phyloP scores from a whole-genome alignment of 2,113 vertebrate species.

The Epinephelus moara region DNA sequence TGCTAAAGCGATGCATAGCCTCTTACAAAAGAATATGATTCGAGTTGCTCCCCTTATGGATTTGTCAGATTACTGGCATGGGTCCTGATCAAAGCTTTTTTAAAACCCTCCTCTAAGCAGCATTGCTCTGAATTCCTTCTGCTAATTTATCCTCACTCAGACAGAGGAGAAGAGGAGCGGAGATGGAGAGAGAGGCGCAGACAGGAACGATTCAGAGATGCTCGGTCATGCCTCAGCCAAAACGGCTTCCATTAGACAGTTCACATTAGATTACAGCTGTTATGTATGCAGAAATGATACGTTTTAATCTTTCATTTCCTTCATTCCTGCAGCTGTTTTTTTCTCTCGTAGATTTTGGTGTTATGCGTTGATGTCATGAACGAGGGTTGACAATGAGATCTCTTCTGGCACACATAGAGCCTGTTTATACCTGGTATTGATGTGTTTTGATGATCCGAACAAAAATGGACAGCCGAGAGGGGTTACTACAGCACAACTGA shows the following conservation, averaged over 20 bases:
- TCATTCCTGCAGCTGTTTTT: neutral
- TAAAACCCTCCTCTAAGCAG: conserved; percentile 60
- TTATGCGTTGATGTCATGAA: conserved; percentile 6
- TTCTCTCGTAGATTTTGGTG: neutral
- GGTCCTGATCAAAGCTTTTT: conserved; percentile 75
- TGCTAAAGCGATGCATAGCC: conserved; percentile 37
- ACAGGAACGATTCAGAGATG: conserved; percentile 59
- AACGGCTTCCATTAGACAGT: conserved; percentile 55
- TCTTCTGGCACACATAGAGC: neutral
- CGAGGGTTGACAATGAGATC: neutral
- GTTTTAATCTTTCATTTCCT: neutral
- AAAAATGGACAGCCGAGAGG: too few species aligned
- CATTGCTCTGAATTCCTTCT: conserved; percentile 68
- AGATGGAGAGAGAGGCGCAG: conserved; percentile 32
- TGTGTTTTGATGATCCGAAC: too few species aligned
- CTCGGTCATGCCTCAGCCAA: conserved; percentile 67
- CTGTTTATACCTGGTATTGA: too few species aligned
- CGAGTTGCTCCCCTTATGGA: conserved; percentile 63
- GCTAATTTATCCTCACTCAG: conserved; percentile 72
- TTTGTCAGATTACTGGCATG: conserved; percentile 78
- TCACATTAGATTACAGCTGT: conserved; percentile 51
- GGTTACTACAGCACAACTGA: too few species aligned
- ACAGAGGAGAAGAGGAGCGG: conserved; percentile 49
- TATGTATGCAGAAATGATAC: conserved; percentile 28
- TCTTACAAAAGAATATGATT: conserved; percentile 45